Conservation (phyloP, 1,140 invertebrate genomes). For the Hyles euphorbiae region DNA sequence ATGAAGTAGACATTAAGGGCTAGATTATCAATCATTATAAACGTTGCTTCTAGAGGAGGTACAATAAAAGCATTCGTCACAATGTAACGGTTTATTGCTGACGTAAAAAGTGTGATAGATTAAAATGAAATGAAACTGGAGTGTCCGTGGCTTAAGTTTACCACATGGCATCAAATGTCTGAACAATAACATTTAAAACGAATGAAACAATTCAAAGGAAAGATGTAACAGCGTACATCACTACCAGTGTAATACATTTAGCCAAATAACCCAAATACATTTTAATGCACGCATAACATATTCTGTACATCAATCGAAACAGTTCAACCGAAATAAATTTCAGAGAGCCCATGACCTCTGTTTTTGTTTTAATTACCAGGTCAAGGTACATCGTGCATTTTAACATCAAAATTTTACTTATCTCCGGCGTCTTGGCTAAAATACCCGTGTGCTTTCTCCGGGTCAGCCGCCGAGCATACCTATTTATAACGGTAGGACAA, state of each 20-base stretch:
- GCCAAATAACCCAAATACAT: neutral
- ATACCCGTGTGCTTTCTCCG: constrained; percentile 15
- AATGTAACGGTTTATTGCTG: constrained; percentile 1
- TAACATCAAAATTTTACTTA: constrained; percentile 7
- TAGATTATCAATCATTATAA: constrained; percentile 8
- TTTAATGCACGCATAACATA: neutral
- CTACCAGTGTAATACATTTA: too few species aligned
- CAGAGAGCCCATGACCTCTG: constrained; percentile 4
- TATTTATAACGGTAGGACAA: constrained; percentile 27
- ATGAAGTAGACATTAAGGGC: constrained; percentile 4
- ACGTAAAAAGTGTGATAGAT: neutral
- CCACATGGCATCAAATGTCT: too few species aligned
- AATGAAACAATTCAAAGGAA: too few species aligned
- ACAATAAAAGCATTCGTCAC: constrained; percentile 9
- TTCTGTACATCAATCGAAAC: neutral
- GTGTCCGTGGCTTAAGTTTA: too few species aligned
- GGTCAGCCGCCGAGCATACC: constrained; percentile 12
- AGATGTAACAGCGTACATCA: too few species aligned
- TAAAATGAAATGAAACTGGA: too few species aligned
- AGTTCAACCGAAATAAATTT: neutral
- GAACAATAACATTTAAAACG: too few species aligned
- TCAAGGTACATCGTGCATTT: constrained; percentile 21
- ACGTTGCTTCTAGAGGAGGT: neutral
- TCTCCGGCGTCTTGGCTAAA: neutral
- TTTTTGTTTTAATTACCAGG: constrained; percentile 11